Evolutionary conservation across 2,113 vertebrate species (phyloP).

Genomic region (Haemorhous mexicanus): DNA sequence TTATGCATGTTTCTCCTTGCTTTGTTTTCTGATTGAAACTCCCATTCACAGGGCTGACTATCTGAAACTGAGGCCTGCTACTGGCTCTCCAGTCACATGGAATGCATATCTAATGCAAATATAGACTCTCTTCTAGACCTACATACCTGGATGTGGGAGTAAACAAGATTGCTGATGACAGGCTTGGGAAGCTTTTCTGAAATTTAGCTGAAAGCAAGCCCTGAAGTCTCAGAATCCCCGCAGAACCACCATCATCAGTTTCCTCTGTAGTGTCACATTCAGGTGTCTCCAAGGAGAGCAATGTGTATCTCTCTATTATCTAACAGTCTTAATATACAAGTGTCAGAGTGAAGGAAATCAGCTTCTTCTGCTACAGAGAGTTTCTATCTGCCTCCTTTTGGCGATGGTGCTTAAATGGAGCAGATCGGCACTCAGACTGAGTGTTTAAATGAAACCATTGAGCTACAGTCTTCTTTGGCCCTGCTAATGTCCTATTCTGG

Average conservation of each 20-base stretch:
- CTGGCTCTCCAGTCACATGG: background rate
- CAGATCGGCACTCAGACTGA: background rate
- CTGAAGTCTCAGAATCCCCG: background rate
- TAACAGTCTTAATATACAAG: background rate
- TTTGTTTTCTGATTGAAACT: background rate
- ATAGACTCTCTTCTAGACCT: background rate
- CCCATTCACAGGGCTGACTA: background rate
- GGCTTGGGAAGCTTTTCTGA: background rate
- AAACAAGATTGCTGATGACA: background rate
- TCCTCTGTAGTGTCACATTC: background rate
- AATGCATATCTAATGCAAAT: background rate
- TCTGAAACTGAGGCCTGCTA: background rate
- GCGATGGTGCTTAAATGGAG: background rate
- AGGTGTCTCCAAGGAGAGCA: background rate
- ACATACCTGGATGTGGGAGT: background rate
- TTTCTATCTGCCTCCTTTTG: background rate
- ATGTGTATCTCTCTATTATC: background rate
- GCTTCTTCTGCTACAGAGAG: background rate
- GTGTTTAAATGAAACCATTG: background rate
- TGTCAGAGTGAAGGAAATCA: background rate
- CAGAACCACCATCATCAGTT: background rate
- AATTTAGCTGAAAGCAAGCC: background rate
- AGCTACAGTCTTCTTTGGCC: background rate
- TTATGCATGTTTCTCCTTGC: background rate
- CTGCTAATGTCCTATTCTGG: background rate